A percentile compares a stretch with the other conserved stretches of the same genome.
phyloP scores from a whole-genome alignment of 2,113 vertebrate species.

The Nesogale talazaci region DNA sequence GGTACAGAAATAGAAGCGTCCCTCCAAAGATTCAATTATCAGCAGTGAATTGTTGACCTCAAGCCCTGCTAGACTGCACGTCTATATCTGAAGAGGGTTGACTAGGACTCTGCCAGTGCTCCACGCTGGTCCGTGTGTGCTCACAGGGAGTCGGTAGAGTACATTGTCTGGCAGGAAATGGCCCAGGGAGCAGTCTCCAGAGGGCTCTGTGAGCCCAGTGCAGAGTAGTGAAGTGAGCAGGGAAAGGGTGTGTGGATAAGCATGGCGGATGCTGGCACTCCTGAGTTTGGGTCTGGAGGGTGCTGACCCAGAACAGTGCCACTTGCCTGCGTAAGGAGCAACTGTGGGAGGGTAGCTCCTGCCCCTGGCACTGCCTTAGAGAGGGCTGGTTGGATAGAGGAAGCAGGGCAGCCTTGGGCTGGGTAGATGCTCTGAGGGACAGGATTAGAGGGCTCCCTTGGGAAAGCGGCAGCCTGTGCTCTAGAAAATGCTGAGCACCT shows the following conservation, averaged over 20 bases:
- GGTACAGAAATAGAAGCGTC: slow-evolving; percentile 56
- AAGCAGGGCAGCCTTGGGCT: not conserved
- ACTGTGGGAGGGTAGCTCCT: not conserved
- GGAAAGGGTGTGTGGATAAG: not conserved
- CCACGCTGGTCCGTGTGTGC: not conserved
- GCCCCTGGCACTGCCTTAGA: not conserved
- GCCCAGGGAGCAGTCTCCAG: not conserved
- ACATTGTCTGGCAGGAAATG: not conserved
- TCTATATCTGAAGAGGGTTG: not conserved
- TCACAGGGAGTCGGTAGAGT: not conserved
- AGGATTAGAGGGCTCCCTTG: not conserved
- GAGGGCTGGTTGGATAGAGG: not conserved
- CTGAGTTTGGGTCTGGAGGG: not conserved
- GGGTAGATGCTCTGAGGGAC: not conserved
- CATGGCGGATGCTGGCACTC: not conserved
- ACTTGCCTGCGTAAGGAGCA: not conserved
- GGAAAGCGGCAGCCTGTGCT: not conserved
- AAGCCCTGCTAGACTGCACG: not conserved
- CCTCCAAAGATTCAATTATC: slow-evolving; percentile 52
- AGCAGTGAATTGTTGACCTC: slow-evolving; percentile 53
- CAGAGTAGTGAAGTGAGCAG: not conserved
- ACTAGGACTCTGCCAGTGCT: not conserved
- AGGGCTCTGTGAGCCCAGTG: not conserved
- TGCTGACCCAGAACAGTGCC: not conserved
- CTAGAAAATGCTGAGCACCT: not conserved